phyloP scores from a whole-genome alignment of 2,113 vertebrate species.

The Microcebus ravelobensis region DNA sequence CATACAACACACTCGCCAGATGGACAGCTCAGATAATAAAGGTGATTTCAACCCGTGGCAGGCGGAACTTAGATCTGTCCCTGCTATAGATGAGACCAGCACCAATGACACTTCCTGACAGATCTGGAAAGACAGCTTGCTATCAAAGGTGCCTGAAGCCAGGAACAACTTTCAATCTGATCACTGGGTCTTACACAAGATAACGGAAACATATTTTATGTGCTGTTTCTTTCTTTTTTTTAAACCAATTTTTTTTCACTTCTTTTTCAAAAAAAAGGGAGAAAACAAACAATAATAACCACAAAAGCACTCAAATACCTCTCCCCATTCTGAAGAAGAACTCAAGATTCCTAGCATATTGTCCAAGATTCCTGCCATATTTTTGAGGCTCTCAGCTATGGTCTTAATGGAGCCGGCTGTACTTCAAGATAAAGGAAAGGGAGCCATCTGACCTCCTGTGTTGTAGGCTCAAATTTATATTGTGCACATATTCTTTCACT shows the following conservation, averaged over 20 bases:
- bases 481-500: background rate
- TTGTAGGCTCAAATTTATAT: background rate
- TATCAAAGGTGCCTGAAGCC: background rate
- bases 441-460: background rate
- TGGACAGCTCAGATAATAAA: constrained; percentile 46
- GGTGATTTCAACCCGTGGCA: constrained; percentile 39
- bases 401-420: background rate
- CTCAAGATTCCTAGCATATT: background rate
- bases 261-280: background rate
- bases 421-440: background rate
- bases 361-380: background rate
- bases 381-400: background rate
- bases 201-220: constrained; percentile 20
- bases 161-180: background rate
- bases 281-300: background rate
- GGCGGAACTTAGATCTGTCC: background rate
- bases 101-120: constrained; percentile 38
- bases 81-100: background rate
- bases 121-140: constrained; percentile 12
- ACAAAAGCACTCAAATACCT: background rate
- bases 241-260: background rate
- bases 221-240: background rate
- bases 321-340: background rate
- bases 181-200: background rate
- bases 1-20: constrained; percentile 13